Base-by-base conservation (phyloP, 2,888 invertebrate species). In the Conomelus anceps region DNA sequence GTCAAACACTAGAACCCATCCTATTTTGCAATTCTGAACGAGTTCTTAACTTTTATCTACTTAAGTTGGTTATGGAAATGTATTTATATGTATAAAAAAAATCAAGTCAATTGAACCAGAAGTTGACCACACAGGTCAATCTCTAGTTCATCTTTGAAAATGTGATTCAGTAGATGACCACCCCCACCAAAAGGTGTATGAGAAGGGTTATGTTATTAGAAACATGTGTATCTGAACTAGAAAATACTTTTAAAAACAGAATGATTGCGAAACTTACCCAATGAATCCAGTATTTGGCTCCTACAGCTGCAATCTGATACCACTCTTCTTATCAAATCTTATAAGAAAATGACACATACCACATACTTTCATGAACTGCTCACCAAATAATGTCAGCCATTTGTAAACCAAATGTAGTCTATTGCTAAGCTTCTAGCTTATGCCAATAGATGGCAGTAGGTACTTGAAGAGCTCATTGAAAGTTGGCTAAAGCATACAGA, bases 161-260 rank as follows among this genome's bases (percentile, higher is more conserved):
- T 85, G 85, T 85, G 85, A 85, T 85, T 85, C 85, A 85, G 85
- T 85, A 85, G 85, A 85, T 85, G 85, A 85, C 85, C 85, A 85
- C 85, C 85, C 22, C 85, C 85, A 85, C 22, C 22, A 85, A 85
- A 85, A 85, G 11, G 85, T 13, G 85, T 85, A 85, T 13, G 22
- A 85, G 85, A 20, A 85, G 85, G 23, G 7, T 85, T 85, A 85
- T 85, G 85, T 85, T 85, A 85, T 85, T 85, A 85, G 23, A 85
- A 85, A 85, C 85, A 85, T 85, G n/a, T 85, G 85, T 85, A 85
- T 6, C 85, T n/a, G 85, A 85, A 3, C 11, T 13, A 85, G 11
- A 85, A 85, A 85, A 84, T 84, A 84, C 84, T 84, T 84, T 84
- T 9, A 85, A 85, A 85, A 85, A 85, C 85, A 85, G 85, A 9